Percentiles rank a stretch among this genome's conserved stretches.
Evolutionary conservation across 2,888 invertebrate species (phyloP).

Genomic region (Pycnomerus fuliginosus): DNA sequence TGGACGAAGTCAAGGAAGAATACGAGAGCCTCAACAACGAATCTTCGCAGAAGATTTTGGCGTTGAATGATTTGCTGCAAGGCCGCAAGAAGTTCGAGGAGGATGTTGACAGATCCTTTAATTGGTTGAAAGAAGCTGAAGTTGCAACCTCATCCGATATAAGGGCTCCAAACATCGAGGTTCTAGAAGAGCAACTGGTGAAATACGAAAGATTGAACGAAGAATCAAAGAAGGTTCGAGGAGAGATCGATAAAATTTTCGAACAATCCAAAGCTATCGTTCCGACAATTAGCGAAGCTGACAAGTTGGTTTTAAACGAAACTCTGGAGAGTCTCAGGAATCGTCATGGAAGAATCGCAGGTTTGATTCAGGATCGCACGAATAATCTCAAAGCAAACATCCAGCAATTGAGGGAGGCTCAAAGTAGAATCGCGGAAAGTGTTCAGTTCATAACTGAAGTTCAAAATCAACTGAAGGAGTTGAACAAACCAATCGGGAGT

Average conservation of each 20-base stretch:
- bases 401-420: slow-evolving; percentile 78
- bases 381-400: slow-evolving; percentile 74
- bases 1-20: slow-evolving; percentile 70
- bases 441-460: slow-evolving; percentile 77
- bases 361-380: slow-evolving; percentile 74
- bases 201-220: slow-evolving; percentile 79
- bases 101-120: slow-evolving; percentile 75
- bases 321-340: slow-evolving; percentile 77
- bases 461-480: slow-evolving; percentile 78
- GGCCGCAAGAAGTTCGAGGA: slow-evolving; percentile 80
- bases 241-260: slow-evolving; percentile 71
- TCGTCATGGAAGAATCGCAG: slow-evolving; percentile 71
- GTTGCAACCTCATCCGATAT: slow-evolving; percentile 81
- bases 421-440: slow-evolving; percentile 76
- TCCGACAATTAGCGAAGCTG: slow-evolving; percentile 80
- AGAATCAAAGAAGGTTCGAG: slow-evolving; percentile 70
- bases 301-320: slow-evolving; percentile 80
- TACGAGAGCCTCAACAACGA: slow-evolving; percentile 73
- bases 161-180: slow-evolving; percentile 75
- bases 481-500: slow-evolving; percentile 84
- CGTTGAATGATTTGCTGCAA: slow-evolving; percentile 71
- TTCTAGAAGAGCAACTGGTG: slow-evolving; percentile 83
- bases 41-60: slow-evolving; percentile 69
- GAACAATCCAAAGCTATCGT: slow-evolving; percentile 79
- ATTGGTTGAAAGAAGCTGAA: slow-evolving; percentile 90